phyloP scores from a whole-genome alignment of 1,140 invertebrate genomes.

The Ceratina japonica region DNA sequence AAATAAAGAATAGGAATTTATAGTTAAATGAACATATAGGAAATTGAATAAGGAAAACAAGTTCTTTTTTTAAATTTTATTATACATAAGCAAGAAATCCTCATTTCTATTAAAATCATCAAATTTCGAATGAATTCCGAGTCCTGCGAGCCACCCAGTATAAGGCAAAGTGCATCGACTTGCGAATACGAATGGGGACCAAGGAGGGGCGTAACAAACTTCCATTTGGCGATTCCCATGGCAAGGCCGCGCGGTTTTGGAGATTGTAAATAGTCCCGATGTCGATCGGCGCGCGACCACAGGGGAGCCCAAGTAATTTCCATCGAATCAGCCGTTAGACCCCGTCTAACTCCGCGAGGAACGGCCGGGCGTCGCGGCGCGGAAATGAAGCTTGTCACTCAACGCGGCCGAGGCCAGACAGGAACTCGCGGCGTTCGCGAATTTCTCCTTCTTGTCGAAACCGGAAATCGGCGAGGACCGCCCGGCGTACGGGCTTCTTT shows the following conservation, averaged over 20 bases:
- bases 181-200: background rate
- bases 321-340: background rate
- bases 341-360: background rate
- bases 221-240: background rate
- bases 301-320: background rate
- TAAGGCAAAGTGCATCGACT: no score
- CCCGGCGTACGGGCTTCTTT: background rate
- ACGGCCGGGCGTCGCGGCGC: background rate
- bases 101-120: no score
- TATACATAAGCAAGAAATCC: no score
- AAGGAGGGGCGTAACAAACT: background rate
- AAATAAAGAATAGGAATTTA: no score
- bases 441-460: background rate
- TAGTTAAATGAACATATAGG: no score
- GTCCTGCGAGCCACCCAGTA: no score
- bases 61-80: no score
- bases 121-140: no score
- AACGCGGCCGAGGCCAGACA: background rate
- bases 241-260: background rate
- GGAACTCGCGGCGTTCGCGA: background rate
- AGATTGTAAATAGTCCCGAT: background rate
- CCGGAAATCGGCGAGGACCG: no score
- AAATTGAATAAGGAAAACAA: no score
- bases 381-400: background rate
- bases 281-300: background rate